These are phyloP conservation scores for Barnardius zonarius DNA, from an alignment of 2,113 vertebrate species.

Conservation along the genomic window DNA sequence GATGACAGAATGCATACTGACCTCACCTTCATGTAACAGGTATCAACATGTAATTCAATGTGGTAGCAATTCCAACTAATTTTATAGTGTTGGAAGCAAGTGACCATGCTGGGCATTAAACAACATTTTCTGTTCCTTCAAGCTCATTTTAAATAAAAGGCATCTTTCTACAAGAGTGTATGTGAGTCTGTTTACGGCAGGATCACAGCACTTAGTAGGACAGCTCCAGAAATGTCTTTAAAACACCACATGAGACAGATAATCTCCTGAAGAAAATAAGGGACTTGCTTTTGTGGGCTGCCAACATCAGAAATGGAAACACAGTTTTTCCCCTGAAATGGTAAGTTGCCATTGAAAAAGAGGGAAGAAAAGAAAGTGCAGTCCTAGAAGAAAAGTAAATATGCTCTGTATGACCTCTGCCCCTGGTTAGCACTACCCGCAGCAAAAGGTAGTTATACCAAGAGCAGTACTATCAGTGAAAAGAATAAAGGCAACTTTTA, in stretches of 20 bases:
- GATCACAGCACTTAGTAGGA: background rate
- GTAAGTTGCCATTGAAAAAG: background rate
- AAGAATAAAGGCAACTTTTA: background rate
- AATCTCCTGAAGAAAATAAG: background rate
- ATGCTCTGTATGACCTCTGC: background rate
- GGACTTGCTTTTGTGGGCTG: background rate
- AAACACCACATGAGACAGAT: background rate
- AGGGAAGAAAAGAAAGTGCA: background rate
- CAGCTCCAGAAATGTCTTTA: background rate
- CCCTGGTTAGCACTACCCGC: too few species aligned
- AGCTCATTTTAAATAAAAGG: background rate
- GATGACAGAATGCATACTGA: background rate
- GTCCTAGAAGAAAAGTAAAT: background rate
- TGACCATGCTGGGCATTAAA: background rate
- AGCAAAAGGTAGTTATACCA: background rate
- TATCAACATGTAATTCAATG: background rate
- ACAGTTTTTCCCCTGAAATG: background rate
- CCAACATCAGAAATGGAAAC: background rate
- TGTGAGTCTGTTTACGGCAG: background rate
- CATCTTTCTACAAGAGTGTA: background rate
- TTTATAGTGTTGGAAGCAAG: background rate
- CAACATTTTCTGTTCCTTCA: background rate
- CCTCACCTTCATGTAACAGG: background rate
- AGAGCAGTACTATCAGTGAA: background rate
- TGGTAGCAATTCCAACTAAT: background rate